Evolutionary conservation across 2,888 invertebrate species (phyloP), one percentile per base, ranked within the genome.

Genomic region (Kuschelorhynchus macadamiae): DNA sequence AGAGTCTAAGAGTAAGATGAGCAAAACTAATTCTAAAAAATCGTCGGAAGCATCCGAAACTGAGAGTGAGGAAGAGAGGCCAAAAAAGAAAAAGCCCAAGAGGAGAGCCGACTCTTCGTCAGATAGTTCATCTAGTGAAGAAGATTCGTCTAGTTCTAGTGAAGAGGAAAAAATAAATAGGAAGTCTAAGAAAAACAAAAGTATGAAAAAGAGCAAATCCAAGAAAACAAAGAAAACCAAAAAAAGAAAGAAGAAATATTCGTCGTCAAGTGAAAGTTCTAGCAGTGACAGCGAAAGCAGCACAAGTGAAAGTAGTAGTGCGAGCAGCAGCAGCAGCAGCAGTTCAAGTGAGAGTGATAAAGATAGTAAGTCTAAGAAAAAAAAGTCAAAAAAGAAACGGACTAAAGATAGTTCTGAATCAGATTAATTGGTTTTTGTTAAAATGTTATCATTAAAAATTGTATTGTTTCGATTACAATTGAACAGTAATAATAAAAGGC

Each of bases 71-170:
- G 49, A 55, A 60, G 44, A 56, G 2, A 62, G 49, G 33, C 60
- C 52, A 20, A 65, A 62, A 72, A 70, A 21, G 73, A 52, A 30
- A 49, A 67, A 47, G 33, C 25, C 25, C 30, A 70, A 46, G n/a
- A 66, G 57, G 21, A 16, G 17, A 20, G 30, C 18, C 12, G 44
- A 32, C 12, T 55, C 20, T 44, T 63, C 68, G 1, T 67, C 64
- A 47, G 56, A 55, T 2, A 62, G 57, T 30, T 30, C 56, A 1
- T 50, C 59, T 41, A 62, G 62, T 55, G 55, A 64, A 16, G 60
- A 61, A 42, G 25, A 25, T 25, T 56, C 50, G 9, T 64, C 70
- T 49, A 78, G 65, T 75, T 77, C 70, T 71, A 78, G 55, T 77
- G 76, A 47, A 76, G 77, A 64, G 62, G 66, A 11, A 75, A 75